phyloP scores from a whole-genome alignment of 1,140 invertebrate genomes.

The Euura lappo region DNA sequence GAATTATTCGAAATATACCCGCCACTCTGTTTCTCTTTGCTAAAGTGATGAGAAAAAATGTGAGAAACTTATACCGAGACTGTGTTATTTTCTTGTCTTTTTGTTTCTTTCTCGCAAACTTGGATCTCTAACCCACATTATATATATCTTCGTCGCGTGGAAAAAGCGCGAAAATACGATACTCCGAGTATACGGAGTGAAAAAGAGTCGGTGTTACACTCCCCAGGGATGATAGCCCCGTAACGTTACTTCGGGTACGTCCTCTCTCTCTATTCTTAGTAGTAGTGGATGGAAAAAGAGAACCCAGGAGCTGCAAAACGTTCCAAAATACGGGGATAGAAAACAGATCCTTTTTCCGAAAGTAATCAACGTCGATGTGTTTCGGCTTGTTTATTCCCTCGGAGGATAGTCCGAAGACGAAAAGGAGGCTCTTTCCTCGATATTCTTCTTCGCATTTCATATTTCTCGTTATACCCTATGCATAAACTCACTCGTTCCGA shows the following conservation, averaged over 20 bases:
- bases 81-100: no score
- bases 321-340: not conserved
- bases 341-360: not conserved
- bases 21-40: no score
- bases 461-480: no score
- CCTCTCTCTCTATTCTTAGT: no score
- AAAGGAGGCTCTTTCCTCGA: not conserved
- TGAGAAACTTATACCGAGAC: no score
- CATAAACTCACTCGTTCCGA: no score
- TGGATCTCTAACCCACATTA: no score
- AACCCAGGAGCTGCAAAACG: not conserved
- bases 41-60: no score
- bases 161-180: no score
- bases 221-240: not conserved
- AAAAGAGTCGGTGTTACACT: not conserved
- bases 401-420: not conserved
- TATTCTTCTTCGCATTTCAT: not conserved
- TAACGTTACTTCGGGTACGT: not conserved
- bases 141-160: not conserved
- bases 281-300: not conserved
- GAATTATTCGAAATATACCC: no score
- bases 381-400: not conserved
- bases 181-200: not conserved
- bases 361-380: not conserved
- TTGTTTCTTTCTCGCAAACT: no score